Evolutionary conservation across 2,888 invertebrate genomes (phyloP).

Genomic region (Drosophila mayaguana): DNA sequence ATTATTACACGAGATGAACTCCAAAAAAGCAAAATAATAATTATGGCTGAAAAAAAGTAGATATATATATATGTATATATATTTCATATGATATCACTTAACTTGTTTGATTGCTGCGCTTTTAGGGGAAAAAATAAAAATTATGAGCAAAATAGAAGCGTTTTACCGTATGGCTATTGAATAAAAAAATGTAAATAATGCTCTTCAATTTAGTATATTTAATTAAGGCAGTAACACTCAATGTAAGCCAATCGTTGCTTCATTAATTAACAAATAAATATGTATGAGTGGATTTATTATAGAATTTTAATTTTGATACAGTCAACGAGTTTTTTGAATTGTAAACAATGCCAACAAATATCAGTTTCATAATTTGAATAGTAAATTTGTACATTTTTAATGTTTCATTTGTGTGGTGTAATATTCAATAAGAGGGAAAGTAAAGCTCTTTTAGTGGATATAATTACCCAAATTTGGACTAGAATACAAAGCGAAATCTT

Average conservation of each 20-base stretch:
- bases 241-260: conserved; percentile 5
- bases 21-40: background rate
- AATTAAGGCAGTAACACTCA: background rate
- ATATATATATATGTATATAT: no score
- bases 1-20: conserved; percentile 2
- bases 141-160: background rate
- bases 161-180: background rate
- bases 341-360: background rate
- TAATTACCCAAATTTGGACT: no score
- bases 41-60: background rate
- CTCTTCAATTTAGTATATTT: conserved; percentile 4
- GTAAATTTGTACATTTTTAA: no score
- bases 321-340: background rate
- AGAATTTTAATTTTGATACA: background rate
- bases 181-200: background rate
- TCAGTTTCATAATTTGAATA: no score
- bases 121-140: background rate
- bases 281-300: background rate
- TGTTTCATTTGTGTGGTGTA: no score
- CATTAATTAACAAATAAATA: conserved; percentile 5
- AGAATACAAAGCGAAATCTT: background rate
- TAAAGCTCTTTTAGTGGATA: no score
- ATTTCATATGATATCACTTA: background rate
- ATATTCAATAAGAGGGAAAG: no score
- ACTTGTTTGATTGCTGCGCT: background rate